A percentile compares a stretch with the other conserved stretches of the same genome.
These are phyloP conservation scores for Psittacula echo DNA, from an alignment of 2,797 vertebrate species.

Conservation along the genomic window DNA sequence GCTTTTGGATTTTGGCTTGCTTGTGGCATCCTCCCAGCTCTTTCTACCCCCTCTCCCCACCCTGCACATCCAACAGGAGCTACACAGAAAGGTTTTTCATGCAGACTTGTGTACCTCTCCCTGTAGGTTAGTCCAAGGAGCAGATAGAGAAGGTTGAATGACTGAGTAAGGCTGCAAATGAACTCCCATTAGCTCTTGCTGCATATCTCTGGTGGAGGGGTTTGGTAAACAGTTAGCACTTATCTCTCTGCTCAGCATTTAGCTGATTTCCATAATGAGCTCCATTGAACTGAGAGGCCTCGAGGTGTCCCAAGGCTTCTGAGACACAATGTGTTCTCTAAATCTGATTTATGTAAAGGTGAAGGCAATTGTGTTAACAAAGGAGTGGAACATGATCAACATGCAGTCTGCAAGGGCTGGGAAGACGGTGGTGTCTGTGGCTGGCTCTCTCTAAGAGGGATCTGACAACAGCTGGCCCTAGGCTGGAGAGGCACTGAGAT, in stretches of 20 bases:
- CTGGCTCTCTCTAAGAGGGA: neutral
- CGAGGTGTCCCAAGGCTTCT: constrained; percentile 72
- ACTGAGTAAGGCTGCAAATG: constrained; percentile 59
- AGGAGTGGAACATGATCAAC: constrained; percentile 15
- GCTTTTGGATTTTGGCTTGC: neutral
- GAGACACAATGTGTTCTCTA: constrained; percentile 61
- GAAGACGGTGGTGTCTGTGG: neutral
- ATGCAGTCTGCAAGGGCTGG: neutral
- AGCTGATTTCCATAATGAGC: constrained; percentile 82
- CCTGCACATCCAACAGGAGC: neutral
- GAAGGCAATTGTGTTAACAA: constrained; percentile 66
- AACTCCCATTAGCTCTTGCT: constrained; percentile 68
- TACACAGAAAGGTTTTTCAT: neutral
- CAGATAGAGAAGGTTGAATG: constrained; percentile 69
- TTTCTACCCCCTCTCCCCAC: neutral
- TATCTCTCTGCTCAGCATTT: constrained; percentile 77
- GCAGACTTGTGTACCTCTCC: neutral
- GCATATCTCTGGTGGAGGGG: constrained; percentile 58
- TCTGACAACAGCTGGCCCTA: neutral
- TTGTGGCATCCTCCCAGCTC: neutral
- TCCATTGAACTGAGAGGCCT: constrained; percentile 76
- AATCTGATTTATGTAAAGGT: constrained; percentile 76
- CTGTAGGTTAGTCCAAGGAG: constrained; percentile 50
- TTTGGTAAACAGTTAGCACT: constrained; percentile 73
- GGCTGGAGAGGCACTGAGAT: neutral